Conservation (phyloP, 2,888 invertebrate species). For the Rutpela maculata region DNA sequence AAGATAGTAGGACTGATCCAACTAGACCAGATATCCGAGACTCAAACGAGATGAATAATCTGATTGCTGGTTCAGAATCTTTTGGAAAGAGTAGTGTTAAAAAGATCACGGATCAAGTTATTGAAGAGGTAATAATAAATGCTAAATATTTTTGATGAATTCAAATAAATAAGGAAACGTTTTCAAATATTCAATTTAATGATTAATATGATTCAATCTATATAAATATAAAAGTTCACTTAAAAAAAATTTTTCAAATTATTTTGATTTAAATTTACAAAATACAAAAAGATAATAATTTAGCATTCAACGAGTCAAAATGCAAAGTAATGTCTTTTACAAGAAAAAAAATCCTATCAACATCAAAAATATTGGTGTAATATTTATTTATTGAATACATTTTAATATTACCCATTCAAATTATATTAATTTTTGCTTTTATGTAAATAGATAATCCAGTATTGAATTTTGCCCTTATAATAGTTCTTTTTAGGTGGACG, state of each 20-base stretch:
- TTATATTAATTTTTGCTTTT: too few relatives aligned
- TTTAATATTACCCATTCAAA: too few relatives aligned
- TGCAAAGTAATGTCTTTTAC: too few relatives aligned
- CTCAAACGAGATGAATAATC: slow-evolving; percentile 59
- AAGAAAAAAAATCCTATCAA: too few relatives aligned
- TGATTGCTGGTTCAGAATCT: slow-evolving; percentile 62
- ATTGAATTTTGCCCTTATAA: not conserved
- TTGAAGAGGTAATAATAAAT: slow-evolving; percentile 78
- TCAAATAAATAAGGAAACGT: not conserved
- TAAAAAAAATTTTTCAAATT: too few relatives aligned
- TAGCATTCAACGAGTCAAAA: too few relatives aligned
- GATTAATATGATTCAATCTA: not conserved
- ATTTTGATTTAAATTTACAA: too few relatives aligned
- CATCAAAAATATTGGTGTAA: too few relatives aligned
- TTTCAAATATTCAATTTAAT: not conserved
- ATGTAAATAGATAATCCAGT: not conserved
- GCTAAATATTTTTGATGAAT: not conserved
- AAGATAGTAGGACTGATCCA: slow-evolving; percentile 77
- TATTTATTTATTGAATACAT: too few relatives aligned
- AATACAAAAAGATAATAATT: too few relatives aligned
- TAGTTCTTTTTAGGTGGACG: slow-evolving; percentile 78
- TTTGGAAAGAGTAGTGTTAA: slow-evolving; percentile 75
- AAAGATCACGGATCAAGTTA: slow-evolving; percentile 83
- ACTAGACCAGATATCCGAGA: slow-evolving; percentile 56
- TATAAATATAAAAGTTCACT: too few relatives aligned